Evolutionary conservation across 2,888 invertebrate genomes (phyloP).

Genomic region (Troglohyphantes excavatus): DNA sequence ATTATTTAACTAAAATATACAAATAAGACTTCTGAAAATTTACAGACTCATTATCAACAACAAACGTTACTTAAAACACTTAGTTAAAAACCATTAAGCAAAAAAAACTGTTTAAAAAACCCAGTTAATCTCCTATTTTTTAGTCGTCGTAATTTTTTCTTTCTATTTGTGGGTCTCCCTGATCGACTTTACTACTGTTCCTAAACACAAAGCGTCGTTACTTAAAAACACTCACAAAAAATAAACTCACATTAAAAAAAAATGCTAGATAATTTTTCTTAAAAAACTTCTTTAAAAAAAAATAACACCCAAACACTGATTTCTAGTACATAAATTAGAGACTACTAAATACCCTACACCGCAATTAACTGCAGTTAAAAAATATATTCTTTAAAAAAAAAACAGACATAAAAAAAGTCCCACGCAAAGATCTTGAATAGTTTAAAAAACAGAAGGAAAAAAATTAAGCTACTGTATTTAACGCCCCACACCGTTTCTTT

Average conservation of each 20-base stretch:
- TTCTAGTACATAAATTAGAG: slow-evolving; percentile 72
- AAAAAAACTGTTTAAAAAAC: background rate
- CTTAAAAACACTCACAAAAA: slow-evolving; percentile 28
- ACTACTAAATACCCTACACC: slow-evolving; percentile 70
- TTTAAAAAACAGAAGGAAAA: slow-evolving; percentile 37
- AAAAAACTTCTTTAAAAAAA: background rate
- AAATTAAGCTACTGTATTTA: slow-evolving; percentile 64
- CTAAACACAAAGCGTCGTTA: slow-evolving; percentile 47
- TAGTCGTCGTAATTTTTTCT: slow-evolving; percentile 15
- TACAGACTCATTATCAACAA: too few species aligned
- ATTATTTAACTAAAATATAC: too few species aligned
- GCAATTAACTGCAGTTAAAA: slow-evolving; percentile 72
- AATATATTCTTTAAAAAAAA: slow-evolving; percentile 17
- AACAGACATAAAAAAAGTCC: slow-evolving; percentile 32
- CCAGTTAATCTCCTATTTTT: background rate
- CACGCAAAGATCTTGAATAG: slow-evolving; percentile 50
- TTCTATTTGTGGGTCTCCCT: slow-evolving; percentile 61
- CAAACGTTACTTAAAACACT: background rate
- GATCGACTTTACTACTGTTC: slow-evolving; percentile 67
- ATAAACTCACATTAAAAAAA: background rate
- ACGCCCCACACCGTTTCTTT: slow-evolving; percentile 61
- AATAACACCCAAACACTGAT: slow-evolving; percentile 65
- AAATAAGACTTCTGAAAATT: too few species aligned
- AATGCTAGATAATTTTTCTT: slow-evolving; percentile 8
- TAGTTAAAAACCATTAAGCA: background rate